Evolutionary conservation across 2,797 vertebrate genomes (phyloP), one percentile per base, ranked within the genome.

Genomic region (Ibycter americanus): DNA sequence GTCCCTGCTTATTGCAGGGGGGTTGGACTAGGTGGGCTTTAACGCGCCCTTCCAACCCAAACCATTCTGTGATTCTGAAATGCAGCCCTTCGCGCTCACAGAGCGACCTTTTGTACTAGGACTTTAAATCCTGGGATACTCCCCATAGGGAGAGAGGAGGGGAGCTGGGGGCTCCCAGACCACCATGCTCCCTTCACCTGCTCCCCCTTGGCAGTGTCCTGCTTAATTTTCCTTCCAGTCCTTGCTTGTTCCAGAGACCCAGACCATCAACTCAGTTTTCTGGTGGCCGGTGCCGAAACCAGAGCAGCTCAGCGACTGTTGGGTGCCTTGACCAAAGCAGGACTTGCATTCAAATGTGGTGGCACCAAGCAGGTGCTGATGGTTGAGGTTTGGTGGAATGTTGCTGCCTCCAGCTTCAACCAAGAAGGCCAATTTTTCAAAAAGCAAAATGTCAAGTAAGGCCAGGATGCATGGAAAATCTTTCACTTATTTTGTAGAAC

Each of bases 101-200:
- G 25, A 59, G 44, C 29, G 8, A 63, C 25, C 19, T 76, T 54
- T 54, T 62, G 13, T 19, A n/a, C 19, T 56, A 77, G 42, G 18
- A 47, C 36, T 58, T 84, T 32, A 58, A 82, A 74, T 22, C 29
- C 66, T 54, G 16, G 31, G 54, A 14, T 49, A 8, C 1, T 61
- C 18, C 54, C 52, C 8, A 12, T 3, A 38, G 22, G 15, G 44
- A 70, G 8, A 25, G 13, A 12, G 36, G 15, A 59, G 42, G 18
- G 71, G 29, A 70, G 2, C 56, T 66, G 26, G 29, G 8, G 7
- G 2, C 47, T 76, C 7, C n/a, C 13, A 9, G 31, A 44, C 17
- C 49, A 84, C 58, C 0, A 0, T 44, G 21, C 4, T 44, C 49
- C 5, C 21, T 38, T 54, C 0, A 2, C 62, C 68, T 5, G 0